Conservation (phyloP, 2,113 vertebrate species). For the Danio rerio region GRCz12tu NC_133192.1:37113001-37113500, state of each 20-base stretch:
- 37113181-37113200: conserved; percentile 21
- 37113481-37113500: neutral
- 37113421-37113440: conserved; percentile 46
- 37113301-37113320: conserved; percentile 71
- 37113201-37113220: conserved; percentile 61
- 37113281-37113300: conserved; percentile 79
- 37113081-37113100: conserved; percentile 21
- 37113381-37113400: conserved; percentile 68
- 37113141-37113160: conserved; percentile 6
- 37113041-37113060: neutral
- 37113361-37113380: conserved; percentile 82
- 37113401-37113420: conserved; percentile 56
- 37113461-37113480: neutral
- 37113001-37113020: too few relatives aligned
- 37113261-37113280: conserved; percentile 72
- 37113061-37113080: conserved; percentile 24
- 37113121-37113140: conserved; percentile 49
- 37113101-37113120: conserved; percentile 29
- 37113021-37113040: too few relatives aligned
- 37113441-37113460: conserved; percentile 7
- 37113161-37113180: conserved; percentile 14
- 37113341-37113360: conserved; percentile 82
- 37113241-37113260: conserved; percentile 72
- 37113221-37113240: conserved; percentile 79
- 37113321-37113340: conserved; percentile 71